phyloP scores from a whole-genome alignment of 2,113 vertebrate genomes.

The Calyptommatus sinebrachiatus region DNA sequence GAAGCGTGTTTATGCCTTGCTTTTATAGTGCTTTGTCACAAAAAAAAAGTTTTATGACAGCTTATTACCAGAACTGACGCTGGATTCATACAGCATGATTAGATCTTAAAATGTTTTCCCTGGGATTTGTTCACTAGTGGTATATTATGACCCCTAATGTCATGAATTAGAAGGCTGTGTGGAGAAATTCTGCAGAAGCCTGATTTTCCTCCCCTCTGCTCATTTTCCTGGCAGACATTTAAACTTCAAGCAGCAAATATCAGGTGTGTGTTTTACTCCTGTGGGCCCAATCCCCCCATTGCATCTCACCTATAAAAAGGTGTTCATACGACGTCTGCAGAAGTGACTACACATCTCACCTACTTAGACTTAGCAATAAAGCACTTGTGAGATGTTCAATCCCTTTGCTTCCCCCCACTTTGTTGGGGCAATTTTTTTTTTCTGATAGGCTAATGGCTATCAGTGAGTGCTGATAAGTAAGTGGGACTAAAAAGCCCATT shows the following conservation, averaged over 20 bases:
- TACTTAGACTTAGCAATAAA: too few relatives aligned
- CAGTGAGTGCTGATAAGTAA: background rate
- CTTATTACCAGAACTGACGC: conserved; percentile 59
- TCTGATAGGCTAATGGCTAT: background rate
- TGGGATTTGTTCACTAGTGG: conserved; percentile 28
- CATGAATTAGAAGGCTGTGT: conserved; percentile 35
- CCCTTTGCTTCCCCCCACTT: too few relatives aligned
- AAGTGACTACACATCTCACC: too few relatives aligned
- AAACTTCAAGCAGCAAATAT: conserved; percentile 45
- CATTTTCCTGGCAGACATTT: background rate
- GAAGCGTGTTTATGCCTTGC: conserved; percentile 70
- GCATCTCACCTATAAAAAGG: background rate
- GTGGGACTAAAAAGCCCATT: background rate
- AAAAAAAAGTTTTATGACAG: conserved; percentile 54
- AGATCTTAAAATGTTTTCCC: conserved; percentile 43
- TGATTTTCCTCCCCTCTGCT: background rate
- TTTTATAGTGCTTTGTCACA: conserved; percentile 69
- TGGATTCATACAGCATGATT: conserved; percentile 38
- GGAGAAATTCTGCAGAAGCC: conserved; percentile 32
- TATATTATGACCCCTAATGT: conserved; percentile 18
- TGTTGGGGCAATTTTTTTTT: background rate
- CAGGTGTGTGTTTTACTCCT: conserved; percentile 6
- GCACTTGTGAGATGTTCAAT: too few relatives aligned
- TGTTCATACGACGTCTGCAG: too few relatives aligned
- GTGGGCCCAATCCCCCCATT: background rate